Evolutionary conservation across 2,113 vertebrate species (phyloP), one percentile per base, ranked within the genome.

Genomic region (Equus przewalskii): DNA sequence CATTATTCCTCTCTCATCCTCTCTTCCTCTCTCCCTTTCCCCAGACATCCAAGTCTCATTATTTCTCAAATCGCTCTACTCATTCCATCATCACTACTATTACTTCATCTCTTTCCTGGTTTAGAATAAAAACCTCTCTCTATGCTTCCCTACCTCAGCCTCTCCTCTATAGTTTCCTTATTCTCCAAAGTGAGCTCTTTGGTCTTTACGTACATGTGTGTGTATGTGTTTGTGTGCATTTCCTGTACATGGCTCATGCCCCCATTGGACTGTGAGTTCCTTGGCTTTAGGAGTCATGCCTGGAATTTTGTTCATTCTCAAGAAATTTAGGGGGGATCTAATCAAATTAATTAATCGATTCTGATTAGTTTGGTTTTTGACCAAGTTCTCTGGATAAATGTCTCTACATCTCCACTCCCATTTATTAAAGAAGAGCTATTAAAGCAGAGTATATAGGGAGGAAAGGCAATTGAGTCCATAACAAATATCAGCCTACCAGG

Each of bases 161-260:
- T 51, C 0, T 7, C 72, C 28, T 65, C 24, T 46, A 6, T 26
- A 13, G 2, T 22, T 54, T 76, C 26, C 75, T 51, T 46, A 12
- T 56, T 4, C 18, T 67, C 44, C 14, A 33, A 24, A 12, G 3
- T 87, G 30, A 65, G 2, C 24, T 44, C 60, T 72, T 70, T 36
- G 72, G 4, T 44, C 15, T 22, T 16, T 15, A 0, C 8, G 11
- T 18, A 6, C 9, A 9, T 12, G 5, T 15, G 1, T 30, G 14
- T 36, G 0, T 56, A 6, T 75, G 5, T 28, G 33, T 9, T 3
- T 73, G 1, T 78, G 7, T 82, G 16, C 6, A 1, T 67, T 19
- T 80, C 22, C 46, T 62, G 3, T 28, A 46, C 44, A 21, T 1
- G 18, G 11, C 21, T 79, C 13, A 44, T 28, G 15, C 5, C 2